Evolutionary conservation across 2,888 invertebrate genomes (phyloP), one percentile per base, ranked within the genome.

Genomic region (Craniophora ligustri): DNA sequence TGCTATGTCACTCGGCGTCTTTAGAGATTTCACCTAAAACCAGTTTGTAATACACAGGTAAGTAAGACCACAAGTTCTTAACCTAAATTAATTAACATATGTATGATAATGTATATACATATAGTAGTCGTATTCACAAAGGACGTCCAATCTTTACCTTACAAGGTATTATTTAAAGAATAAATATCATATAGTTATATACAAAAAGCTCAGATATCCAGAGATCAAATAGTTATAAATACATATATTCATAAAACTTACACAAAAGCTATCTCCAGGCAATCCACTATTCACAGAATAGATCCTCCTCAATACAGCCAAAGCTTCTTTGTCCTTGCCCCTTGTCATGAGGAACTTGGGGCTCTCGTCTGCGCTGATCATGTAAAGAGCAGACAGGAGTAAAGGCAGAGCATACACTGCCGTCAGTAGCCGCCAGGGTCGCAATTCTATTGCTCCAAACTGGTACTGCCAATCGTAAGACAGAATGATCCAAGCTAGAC

Each of bases 361-460:
- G 76, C 96, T 97, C 85, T 98, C 97, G 0, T 96, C 96, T 10
- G 95, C 82, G 11, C 68, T 61, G 0, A 81, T 63, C 51, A 88
- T 61, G 66, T 79, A 78, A 0, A 85, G 3, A 0, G 89, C 91
- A 3, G 88, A 82, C 3, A 90, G 53, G 0, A 96, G 69, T 19
- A 96, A 94, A 0, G 97, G 95, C 0, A 95, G 21, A 0, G 95
- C 94, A 72, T 96, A 95, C 0, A 95, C 80, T 0, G 95, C 91
- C 0, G 97, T 88, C 55, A 97, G 95, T 5, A 97, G 75, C 3
- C 97, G 93, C 97, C 98, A 98, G 0, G 97, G 96, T 42, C 95
- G 92, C 42, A 96, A 66, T 1, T 84, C 85, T 2, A 95, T 67
- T 0, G 84, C 28, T 0, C 85, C 86, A 1, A 86, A 31, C 0